Conservation (phyloP, 2,113 vertebrate species). For the Tympanuchus pallidicinctus region DNA sequence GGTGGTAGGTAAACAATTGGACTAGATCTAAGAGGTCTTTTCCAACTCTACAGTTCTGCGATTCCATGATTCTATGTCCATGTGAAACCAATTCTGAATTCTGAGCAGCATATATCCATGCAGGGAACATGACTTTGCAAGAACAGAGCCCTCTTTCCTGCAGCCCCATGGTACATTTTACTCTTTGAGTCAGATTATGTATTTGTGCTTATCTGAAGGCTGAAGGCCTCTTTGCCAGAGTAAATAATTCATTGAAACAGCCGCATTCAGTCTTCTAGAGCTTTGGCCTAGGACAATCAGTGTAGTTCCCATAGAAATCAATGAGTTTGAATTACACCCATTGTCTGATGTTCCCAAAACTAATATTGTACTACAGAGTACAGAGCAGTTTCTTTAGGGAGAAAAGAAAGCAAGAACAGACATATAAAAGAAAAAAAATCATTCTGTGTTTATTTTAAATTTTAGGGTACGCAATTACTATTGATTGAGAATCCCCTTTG, state of each 20-base stretch:
- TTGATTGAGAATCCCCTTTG: not conserved
- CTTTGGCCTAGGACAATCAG: not conserved
- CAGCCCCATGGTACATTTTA: not conserved
- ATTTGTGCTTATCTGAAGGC: slow-evolving; percentile 12
- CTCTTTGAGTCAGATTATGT: not conserved
- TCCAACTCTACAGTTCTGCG: no score
- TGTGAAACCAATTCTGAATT: slow-evolving; percentile 12
- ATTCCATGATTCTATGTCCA: not conserved
- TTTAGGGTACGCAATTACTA: not conserved
- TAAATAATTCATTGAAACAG: not conserved
- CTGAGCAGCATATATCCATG: not conserved
- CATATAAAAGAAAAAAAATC: not conserved
- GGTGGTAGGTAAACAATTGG: no score
- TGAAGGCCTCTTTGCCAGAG: slow-evolving; percentile 3
- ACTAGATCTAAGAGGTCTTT: no score
- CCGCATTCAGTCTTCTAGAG: not conserved
- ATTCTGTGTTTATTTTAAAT: not conserved
- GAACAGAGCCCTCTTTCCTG: not conserved
- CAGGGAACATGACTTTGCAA: not conserved
- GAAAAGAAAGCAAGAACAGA: not conserved
- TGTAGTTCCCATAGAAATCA: not conserved
- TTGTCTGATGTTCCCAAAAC: not conserved
- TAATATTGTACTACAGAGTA: not conserved
- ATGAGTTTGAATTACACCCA: not conserved
- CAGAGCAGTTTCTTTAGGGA: not conserved